phyloP scores from a whole-genome alignment of 2,113 vertebrate species.

The Daubentonia madagascariensis region DNA sequence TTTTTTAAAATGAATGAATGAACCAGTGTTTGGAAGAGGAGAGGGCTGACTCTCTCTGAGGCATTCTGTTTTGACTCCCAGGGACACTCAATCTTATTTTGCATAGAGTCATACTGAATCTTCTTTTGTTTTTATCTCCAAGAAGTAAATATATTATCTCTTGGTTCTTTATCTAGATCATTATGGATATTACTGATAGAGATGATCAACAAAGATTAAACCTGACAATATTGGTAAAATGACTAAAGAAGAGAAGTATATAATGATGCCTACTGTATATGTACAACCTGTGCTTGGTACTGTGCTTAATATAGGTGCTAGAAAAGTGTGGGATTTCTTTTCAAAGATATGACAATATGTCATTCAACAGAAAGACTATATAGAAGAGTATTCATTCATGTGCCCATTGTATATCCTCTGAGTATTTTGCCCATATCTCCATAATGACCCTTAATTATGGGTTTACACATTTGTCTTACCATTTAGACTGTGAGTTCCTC shows the following conservation, averaged over 20 bases:
- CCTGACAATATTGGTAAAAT: background rate
- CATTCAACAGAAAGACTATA: background rate
- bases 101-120: background rate
- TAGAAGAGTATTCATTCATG: background rate
- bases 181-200: background rate
- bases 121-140: background rate
- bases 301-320: background rate
- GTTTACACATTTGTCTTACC: background rate
- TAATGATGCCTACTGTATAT: background rate
- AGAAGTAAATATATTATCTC: background rate
- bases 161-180: background rate
- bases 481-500: background rate
- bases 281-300: background rate
- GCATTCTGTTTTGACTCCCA: background rate
- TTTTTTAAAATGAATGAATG: background rate
- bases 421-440: background rate
- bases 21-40: background rate
- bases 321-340: background rate
- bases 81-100: background rate
- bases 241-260: background rate
- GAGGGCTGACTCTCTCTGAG: background rate
- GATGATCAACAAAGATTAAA: background rate
- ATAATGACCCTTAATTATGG: background rate
- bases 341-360: background rate
- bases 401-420: background rate